These are phyloP conservation scores for Sphaerodactylus townsendi DNA, from an alignment of 2,113 vertebrate species.

Conservation along the genomic window DNA sequence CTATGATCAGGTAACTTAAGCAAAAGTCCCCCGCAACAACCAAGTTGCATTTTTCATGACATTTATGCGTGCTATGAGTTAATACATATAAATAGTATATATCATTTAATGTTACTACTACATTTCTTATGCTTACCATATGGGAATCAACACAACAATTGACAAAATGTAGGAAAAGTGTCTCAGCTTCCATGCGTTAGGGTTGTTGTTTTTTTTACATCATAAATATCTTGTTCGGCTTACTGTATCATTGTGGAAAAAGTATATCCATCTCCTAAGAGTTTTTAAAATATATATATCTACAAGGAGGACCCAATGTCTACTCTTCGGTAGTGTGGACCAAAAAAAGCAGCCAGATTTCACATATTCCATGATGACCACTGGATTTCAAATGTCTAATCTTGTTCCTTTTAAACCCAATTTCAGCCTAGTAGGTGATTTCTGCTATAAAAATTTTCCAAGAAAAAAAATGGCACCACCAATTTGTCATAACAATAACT, in stretches of 20 bases:
- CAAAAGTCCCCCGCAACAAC: too few species aligned
- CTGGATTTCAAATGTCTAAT: conserved; percentile 3
- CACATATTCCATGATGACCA: conserved; percentile 3
- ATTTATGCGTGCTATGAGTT: too few species aligned
- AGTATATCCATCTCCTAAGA: not conserved
- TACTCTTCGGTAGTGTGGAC: not conserved
- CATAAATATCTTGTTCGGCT: not conserved
- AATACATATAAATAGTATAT: not conserved
- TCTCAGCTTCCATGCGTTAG: not conserved
- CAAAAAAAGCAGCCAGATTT: not conserved
- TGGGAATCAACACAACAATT: not conserved
- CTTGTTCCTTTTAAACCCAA: not conserved
- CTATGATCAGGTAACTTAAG: not conserved
- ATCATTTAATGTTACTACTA: too few species aligned
- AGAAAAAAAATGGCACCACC: too few species aligned
- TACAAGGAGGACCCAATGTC: not conserved
- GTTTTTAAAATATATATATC: not conserved
- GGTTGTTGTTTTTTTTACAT: not conserved
- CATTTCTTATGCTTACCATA: conserved; percentile 4
- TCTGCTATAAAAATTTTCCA: rapidly evolving
- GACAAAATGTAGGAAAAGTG: not conserved
- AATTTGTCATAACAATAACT: too few species aligned
- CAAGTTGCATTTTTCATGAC: too few species aligned
- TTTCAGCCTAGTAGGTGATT: not conserved
- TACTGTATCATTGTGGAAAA: conserved; percentile 1